Conservation (phyloP, 2,113 vertebrate genomes). For the Rhegmatorhina hoffmannsi region DNA sequence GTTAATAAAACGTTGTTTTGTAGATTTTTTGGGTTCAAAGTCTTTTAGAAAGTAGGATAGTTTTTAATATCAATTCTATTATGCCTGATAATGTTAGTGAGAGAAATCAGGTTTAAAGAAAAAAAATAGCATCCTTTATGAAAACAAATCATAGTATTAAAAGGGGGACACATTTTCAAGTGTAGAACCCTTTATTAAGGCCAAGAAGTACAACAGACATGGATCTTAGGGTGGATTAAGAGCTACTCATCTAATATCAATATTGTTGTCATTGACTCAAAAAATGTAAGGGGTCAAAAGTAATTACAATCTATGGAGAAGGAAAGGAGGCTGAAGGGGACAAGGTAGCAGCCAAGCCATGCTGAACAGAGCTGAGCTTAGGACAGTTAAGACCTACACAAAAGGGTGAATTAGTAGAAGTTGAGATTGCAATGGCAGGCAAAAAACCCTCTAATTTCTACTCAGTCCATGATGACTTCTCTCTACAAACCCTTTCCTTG, state of each 20-base stretch:
- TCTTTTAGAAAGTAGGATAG: background rate
- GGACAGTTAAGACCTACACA: background rate
- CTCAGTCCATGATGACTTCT: background rate
- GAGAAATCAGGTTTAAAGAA: background rate
- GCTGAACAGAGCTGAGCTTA: background rate
- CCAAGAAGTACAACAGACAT: background rate
- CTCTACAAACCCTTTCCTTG: background rate
- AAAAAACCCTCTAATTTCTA: background rate
- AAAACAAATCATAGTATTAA: background rate
- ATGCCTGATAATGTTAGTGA: background rate
- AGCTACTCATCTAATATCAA: background rate
- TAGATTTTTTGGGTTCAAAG: background rate
- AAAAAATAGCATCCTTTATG: background rate
- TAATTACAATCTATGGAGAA: background rate
- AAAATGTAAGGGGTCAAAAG: background rate
- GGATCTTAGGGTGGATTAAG: background rate
- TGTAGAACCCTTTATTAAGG: background rate
- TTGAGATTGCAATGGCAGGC: background rate
- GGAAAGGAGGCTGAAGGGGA: background rate
- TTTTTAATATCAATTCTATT: slow-evolving; percentile 5
- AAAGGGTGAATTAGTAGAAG: background rate
- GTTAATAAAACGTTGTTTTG: background rate
- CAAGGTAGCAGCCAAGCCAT: background rate
- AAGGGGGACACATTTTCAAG: background rate
- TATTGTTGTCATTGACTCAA: background rate